Evolutionary conservation across 2,888 invertebrate genomes (phyloP).

Genomic region (Epiblema foenella): DNA sequence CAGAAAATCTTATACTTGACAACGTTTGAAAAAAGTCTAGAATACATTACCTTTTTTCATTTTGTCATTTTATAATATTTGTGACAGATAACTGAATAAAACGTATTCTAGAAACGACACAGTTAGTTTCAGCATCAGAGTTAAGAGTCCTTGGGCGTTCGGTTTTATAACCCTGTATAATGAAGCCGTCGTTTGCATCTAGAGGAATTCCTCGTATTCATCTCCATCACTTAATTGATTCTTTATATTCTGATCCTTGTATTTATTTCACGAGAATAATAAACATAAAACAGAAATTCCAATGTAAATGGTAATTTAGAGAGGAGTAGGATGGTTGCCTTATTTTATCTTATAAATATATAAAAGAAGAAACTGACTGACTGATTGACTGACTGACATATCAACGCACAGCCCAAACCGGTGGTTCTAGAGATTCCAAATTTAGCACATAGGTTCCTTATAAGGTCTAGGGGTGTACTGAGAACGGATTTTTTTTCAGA

Average conservation of each 20-base stretch:
- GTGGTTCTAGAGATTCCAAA: no score
- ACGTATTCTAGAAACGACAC: constrained; percentile 9
- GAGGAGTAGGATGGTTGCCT: not conserved
- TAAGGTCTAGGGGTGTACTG: no score
- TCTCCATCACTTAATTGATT: constrained; percentile 38
- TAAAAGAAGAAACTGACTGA: no score
- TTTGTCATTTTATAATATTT: not conserved
- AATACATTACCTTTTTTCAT: not conserved
- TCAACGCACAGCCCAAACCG: no score
- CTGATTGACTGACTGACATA: no score
- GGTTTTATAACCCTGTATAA: constrained; percentile 42
- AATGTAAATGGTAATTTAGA: not conserved
- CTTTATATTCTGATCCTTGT: constrained; percentile 23
- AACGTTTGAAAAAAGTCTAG: not conserved
- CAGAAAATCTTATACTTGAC: not conserved
- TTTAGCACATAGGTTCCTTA: no score
- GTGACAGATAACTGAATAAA: constrained; percentile 25
- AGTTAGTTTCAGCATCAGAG: constrained; percentile 38
- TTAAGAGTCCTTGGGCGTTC: constrained; percentile 37
- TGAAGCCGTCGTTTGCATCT: constrained; percentile 37
- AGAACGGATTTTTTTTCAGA: no score
- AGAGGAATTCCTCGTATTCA: constrained; percentile 19
- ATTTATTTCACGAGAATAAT: constrained; percentile 24
- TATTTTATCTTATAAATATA: no score
- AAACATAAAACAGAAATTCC: not conserved